These are phyloP conservation scores for Phlogophora meticulosa DNA, from an alignment of 2,888 invertebrate genomes.

Conservation along the genomic window DNA sequence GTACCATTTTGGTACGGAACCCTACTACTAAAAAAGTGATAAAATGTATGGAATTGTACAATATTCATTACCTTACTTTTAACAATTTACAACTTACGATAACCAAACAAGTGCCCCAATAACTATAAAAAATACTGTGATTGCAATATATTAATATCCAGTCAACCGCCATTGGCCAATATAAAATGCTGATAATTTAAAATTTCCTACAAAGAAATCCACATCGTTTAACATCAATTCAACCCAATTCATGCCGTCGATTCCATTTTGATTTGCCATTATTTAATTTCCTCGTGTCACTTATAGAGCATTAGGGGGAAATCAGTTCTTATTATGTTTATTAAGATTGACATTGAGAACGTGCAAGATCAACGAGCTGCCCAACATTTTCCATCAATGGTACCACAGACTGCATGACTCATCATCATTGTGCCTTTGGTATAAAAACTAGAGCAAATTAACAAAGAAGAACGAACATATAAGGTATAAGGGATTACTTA, in stretches of 20 bases:
- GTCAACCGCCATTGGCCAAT: constrained; percentile 5
- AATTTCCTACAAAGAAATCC: constrained; percentile 21
- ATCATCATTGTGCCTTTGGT: neutral
- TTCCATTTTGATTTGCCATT: constrained; percentile 55
- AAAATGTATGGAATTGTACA: neutral
- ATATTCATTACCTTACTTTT: constrained; percentile 1
- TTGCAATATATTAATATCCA: constrained; percentile 15
- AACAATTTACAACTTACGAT: neutral
- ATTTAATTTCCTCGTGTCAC: constrained; percentile 44
- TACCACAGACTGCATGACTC: neutral
- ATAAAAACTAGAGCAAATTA: neutral
- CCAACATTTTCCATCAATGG: constrained; percentile 4
- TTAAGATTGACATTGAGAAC: constrained; percentile 43
- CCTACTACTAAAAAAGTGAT: neutral
- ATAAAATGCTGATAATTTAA: constrained; percentile 31
- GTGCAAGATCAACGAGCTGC: constrained; percentile 14
- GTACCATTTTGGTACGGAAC: too few relatives aligned
- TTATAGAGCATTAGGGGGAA: constrained; percentile 37
- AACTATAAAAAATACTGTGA: constrained; percentile 13
- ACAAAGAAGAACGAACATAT: neutral
- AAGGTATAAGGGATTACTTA: constrained; percentile 91
- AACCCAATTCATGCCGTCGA: constrained; percentile 51
- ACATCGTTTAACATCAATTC: constrained; percentile 43
- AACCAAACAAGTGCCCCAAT: neutral
- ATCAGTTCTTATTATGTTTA: constrained; percentile 42